These are phyloP conservation scores for Isurus oxyrinchus DNA, from an alignment of 2,113 vertebrate species.

Conservation along the genomic window DNA sequence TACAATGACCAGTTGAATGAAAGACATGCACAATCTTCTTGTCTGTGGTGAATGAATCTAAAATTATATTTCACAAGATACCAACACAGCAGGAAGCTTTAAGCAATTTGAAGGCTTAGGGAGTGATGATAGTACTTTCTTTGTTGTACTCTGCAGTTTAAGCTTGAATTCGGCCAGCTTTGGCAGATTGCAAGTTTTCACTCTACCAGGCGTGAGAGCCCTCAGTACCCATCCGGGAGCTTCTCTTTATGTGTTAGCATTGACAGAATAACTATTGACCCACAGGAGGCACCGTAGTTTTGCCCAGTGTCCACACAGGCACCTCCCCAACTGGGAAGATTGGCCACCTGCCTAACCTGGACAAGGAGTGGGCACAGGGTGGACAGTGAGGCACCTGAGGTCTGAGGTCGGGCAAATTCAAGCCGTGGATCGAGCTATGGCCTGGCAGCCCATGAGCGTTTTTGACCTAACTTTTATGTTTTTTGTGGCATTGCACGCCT, in stretches of 20 bases:
- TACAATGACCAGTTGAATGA: not conserved
- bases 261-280: not conserved
- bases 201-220: no score
- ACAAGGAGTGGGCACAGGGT: not conserved
- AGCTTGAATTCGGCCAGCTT: not conserved
- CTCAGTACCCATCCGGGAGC: not conserved
- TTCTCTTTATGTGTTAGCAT: not conserved
- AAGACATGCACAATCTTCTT: not conserved
- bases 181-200: not conserved
- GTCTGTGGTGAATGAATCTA: not conserved
- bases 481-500: not conserved
- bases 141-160: not conserved
- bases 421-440: not conserved
- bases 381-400: not conserved
- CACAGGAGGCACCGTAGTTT: no score
- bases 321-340: not conserved
- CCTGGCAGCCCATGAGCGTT: not conserved
- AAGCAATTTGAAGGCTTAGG: not conserved
- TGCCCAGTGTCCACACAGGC: not conserved
- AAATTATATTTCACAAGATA: not conserved
- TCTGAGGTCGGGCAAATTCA: not conserved
- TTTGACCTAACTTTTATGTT: not conserved
- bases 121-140: not conserved
- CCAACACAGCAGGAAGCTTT: not conserved
- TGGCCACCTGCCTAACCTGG: not conserved